Evolutionary conservation across 2,888 invertebrate genomes (phyloP), one percentile per base, ranked within the genome.

Genomic region (Oegoconia quadripuncta): DNA sequence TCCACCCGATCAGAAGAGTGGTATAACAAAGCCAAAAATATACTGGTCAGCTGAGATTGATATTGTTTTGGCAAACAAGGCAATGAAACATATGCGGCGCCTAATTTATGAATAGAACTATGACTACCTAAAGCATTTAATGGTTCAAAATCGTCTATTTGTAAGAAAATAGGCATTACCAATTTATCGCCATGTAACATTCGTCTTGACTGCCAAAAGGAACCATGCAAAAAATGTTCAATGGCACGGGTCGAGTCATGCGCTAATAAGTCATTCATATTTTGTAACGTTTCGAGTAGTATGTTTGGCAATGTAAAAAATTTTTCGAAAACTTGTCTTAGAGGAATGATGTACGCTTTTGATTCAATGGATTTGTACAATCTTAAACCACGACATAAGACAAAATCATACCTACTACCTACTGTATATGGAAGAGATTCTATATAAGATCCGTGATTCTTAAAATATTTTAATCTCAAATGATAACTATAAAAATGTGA

Each of bases 111-210:
- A 15, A 42, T 34, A 2, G 12, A n/a, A 13, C 39, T 37, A 30
- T 42, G 42, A 30, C 42, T 42, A 13, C 42, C 42, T 14, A 42
- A 34, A 17, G 42, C 30, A 14, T 42, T 42, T 9, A 39, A 15
- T 7, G 42, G 36, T n/a, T 42, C 42, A 22, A 39, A 42, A 25
- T 42, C 42, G 16, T 34, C 34, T 3, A 34, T 11, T 23, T 34
- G 34, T 5, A 34, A 13, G 12, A 34, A 34, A 6, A 41, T 3
- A n/a, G 37, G 41, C 18, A 41, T 17, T 0, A 41, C 32, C 7
- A 41, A 22, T 22, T 41, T 41, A 18, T 33, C 3, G 1, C 36
- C 28, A 8, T 41, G 25, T 11, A 8, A 11, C 8, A 0, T 8
- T 8, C 5, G 14, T 3, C 41, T 22, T 12, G 15, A 11, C 27